phyloP scores from a whole-genome alignment of 2,797 vertebrate species.

The Glossophaga mutica region DNA sequence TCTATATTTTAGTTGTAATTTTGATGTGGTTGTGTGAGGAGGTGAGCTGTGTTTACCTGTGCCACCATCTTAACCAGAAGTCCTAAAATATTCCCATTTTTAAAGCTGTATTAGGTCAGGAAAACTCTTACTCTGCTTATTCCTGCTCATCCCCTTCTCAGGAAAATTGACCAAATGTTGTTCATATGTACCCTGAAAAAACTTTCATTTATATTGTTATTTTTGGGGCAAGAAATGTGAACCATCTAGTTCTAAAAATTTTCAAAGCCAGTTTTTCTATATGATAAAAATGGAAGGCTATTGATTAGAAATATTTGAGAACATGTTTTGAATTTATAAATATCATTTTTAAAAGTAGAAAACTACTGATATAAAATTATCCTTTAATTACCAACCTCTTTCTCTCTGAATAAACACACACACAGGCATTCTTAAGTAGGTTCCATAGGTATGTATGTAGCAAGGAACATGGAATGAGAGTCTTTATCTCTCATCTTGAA shows the following conservation, averaged over 20 bases:
- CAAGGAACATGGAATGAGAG: not conserved
- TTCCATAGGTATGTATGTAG: not conserved
- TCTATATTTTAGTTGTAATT: not conserved
- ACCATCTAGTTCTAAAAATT: not conserved
- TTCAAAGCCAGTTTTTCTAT: not conserved
- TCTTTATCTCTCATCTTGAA: not conserved
- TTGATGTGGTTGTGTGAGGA: not conserved
- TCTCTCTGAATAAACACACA: not conserved
- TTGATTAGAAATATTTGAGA: conserved; percentile 22
- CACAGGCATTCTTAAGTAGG: not conserved
- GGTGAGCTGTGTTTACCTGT: not conserved
- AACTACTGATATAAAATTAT: not conserved
- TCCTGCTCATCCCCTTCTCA: not conserved
- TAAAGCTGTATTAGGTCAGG: not conserved
- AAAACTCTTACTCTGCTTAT: not conserved
- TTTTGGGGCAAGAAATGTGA: not conserved
- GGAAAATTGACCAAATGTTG: not conserved
- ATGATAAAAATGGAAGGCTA: not conserved
- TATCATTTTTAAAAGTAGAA: not conserved
- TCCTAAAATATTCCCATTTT: not conserved
- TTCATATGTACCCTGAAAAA: not conserved
- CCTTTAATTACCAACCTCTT: not conserved
- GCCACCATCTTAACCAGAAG: not conserved
- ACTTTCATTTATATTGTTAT: not conserved
- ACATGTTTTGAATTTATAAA: conserved; percentile 11